Conservation (phyloP, 2,113 vertebrate species). For the Cebidichthys violaceus region DNA sequence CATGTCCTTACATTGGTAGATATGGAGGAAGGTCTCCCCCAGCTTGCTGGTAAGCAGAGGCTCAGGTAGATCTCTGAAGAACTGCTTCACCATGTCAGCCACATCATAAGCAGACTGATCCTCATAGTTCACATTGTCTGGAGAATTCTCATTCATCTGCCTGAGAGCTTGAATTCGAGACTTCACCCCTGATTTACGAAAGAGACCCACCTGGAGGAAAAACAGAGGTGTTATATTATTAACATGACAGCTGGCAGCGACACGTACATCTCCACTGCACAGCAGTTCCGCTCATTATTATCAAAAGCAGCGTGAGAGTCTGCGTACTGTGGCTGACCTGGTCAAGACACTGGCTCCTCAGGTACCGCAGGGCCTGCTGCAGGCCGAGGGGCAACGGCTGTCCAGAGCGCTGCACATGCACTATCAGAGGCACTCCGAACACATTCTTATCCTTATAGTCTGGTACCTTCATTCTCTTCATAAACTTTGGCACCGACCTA, state of each 20-base stretch:
- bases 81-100: conserved; percentile 98
- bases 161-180: conserved; percentile 95
- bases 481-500: conserved; percentile 98
- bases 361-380: conserved; percentile 93
- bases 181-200: conserved; percentile 97
- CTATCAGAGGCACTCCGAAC: conserved; percentile 96
- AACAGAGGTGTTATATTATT: conserved; percentile 5
- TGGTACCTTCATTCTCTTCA: conserved; percentile 98
- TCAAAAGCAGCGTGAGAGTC: not conserved
- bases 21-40: conserved; percentile 97
- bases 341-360: conserved; percentile 94
- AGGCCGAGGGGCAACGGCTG: conserved; percentile 95
- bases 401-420: conserved; percentile 96
- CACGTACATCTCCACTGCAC: not conserved
- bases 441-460: conserved; percentile 98
- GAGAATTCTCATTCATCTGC: conserved; percentile 95
- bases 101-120: conserved; percentile 97
- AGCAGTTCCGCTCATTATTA: not conserved
- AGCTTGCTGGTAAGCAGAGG: conserved; percentile 97
- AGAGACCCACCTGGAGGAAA: conserved; percentile 91
- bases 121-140: conserved; percentile 93
- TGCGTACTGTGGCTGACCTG: conserved; percentile 85
- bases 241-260: not conserved
- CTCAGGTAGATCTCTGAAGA: conserved; percentile 96
- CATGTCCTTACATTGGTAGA: conserved; percentile 93